Evolutionary conservation across 2,888 invertebrate species (phyloP), one percentile per base, ranked within the genome.

Genomic region (Phytoseiulus persimilis): DNA sequence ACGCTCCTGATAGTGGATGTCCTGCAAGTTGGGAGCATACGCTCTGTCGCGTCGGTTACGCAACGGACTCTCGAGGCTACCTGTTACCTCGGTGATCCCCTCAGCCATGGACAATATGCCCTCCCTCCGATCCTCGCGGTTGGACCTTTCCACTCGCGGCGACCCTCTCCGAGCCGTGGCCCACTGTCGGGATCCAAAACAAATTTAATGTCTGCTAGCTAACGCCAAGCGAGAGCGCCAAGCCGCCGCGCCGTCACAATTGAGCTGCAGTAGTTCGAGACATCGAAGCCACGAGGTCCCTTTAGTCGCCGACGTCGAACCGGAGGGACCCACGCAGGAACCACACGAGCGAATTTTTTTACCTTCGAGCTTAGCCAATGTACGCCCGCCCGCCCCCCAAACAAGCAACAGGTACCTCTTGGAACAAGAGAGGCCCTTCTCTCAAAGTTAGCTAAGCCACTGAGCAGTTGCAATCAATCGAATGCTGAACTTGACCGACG

Each of bases 241-340:
- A 65, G 65, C 65, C 65, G 65, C 65, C 65, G 65, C 65, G 65
- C 65, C 65, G 65, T 65, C 65, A 65, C 65, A 28, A 65, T 65
- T 28, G 65, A 65, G 65, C 65, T 65, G 65, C 65, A 23, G 65
- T 65, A 65, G 65, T 65, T 65, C 65, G 65, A 65, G 65, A 65
- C 65, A 65, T 65, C 65, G 65, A 65, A 65, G 65, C 65, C 65
- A 65, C 65, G 65, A 65, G 65, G 65, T 65, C 65, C 65, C 65
- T 65, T 65, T 65, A 65, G 65, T 65, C 65, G 65, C 23, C 28
- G 65, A 14, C 65, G 65, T 65, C 65, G 65, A 14, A 65, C 65
- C 65, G 65, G 28, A 65, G 65, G 65, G 65, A 65, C 65, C 65
- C 65, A 65, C 65, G 65, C 65, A 65, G 18, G 28, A 65, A 65